phyloP scores from a whole-genome alignment of 2,113 vertebrate genomes.

The Oplegnathus fasciatus region DNA sequence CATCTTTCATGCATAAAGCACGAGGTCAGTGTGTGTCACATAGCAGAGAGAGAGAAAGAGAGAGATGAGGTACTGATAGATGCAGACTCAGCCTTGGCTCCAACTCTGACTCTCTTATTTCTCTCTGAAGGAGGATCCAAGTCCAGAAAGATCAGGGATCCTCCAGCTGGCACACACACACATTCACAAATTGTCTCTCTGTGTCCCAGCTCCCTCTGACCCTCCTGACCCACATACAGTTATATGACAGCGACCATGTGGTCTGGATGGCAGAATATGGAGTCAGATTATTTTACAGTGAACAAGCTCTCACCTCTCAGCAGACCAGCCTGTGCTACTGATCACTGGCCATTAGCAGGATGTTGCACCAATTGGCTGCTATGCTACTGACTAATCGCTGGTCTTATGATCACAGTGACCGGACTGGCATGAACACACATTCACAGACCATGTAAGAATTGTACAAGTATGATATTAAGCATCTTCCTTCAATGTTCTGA shows the following conservation, averaged over 20 bases:
- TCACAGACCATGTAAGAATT: background rate
- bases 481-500: background rate
- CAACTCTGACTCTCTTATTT: slow-evolving; percentile 45
- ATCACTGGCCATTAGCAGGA: slow-evolving; percentile 43
- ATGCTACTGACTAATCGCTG: slow-evolving; percentile 11
- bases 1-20: slow-evolving; percentile 33
- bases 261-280: slow-evolving; percentile 38
- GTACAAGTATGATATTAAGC: background rate
- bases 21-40: slow-evolving; percentile 44
- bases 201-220: slow-evolving; percentile 21
- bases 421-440: background rate
- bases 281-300: slow-evolving; percentile 75
- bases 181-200: slow-evolving; percentile 22
- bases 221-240: slow-evolving; percentile 44
- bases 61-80: slow-evolving; percentile 57
- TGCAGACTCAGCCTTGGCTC: slow-evolving; percentile 58
- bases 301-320: slow-evolving; percentile 75
- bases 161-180: slow-evolving; percentile 38
- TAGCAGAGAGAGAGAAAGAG: slow-evolving; percentile 16
- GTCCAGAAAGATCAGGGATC: slow-evolving; percentile 33
- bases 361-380: slow-evolving; percentile 31
- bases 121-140: slow-evolving; percentile 30
- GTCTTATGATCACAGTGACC: slow-evolving; percentile 44
- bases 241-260: slow-evolving; percentile 61
- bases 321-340: slow-evolving; percentile 52